A percentile compares a stretch with the other conserved stretches of the same genome.
These are phyloP conservation scores for Himalopsyche tibetana DNA, from an alignment of 2,888 invertebrate species.

Conservation along the genomic window DNA sequence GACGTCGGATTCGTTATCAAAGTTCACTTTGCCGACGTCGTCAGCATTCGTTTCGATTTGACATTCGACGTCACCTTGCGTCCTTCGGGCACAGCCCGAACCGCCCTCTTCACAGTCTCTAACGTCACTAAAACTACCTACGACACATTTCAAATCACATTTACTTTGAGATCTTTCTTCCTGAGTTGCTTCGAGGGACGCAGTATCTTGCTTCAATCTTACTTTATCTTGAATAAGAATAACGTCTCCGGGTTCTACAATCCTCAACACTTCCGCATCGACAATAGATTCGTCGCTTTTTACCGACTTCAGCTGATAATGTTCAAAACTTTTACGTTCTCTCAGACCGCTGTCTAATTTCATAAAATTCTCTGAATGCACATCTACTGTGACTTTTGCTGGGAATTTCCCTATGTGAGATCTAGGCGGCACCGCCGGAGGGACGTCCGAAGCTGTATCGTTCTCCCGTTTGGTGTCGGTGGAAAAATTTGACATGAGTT, in stretches of 20 bases:
- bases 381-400: constrained; percentile 17
- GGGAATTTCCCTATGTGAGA: constrained; percentile 66
- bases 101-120: constrained; percentile 67
- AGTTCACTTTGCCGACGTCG: too few species aligned
- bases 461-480: constrained; percentile 68
- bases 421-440: constrained; percentile 72
- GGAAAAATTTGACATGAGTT: constrained; percentile 74
- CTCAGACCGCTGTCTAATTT: constrained; percentile 55
- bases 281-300: constrained; percentile 33
- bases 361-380: constrained; percentile 24
- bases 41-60: not conserved
- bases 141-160: constrained; percentile 50
- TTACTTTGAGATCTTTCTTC: constrained; percentile 55
- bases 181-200: constrained; percentile 25
- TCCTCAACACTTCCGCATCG: constrained; percentile 25
- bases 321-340: constrained; percentile 61
- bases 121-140: constrained; percentile 46
- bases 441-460: constrained; percentile 65
- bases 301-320: constrained; percentile 57
- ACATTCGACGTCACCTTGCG: constrained; percentile 72
- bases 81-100: constrained; percentile 73
- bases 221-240: constrained; percentile 23
- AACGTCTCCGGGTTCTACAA: constrained; percentile 53
- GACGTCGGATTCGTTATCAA: constrained; percentile 65
- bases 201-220: not conserved